Evolutionary conservation across 92 coral and sea anemone genomes (phyloP), one percentile per base, ranked within the genome.

Genomic region (Actinernus sp.): DNA sequence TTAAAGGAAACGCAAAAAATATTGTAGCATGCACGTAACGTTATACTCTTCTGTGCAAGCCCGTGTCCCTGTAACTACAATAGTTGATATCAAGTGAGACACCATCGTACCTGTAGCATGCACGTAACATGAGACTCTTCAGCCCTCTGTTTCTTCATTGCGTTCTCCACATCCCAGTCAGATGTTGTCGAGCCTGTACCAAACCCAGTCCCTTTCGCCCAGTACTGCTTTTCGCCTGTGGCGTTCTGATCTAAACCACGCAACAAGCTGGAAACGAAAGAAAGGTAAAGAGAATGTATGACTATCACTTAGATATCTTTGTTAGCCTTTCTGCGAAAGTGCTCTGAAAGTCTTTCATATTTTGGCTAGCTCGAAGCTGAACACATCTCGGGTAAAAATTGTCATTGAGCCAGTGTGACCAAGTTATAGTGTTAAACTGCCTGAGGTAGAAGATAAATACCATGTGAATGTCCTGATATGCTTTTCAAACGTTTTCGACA

Each of bases 141-240:
- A 28, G 97, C 89, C 25, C 83, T 81, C 70, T 94, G 98, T 72
- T 94, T 94, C 70, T 87, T 81, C 86, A 94, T 81, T 26, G 98
- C 98, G 55, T 94, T 97, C 63, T 94, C 98, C 4, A 94, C 88
- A 32, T 94, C 98, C 98, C 98, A 94, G 36, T 97, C 98, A 11
- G 98, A 94, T 3, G 98, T 78, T 2, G 98, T 94, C 12, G 98
- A 88, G 1, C 98, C 98, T 2, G 98, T 94, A 16, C 98, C 98
- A 55, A 94, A 94, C 17, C 98, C 98, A 10, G 98, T 94, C 18
- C 98, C 98, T 67, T 94, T 94, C 51, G 98, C 98, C 98, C 98
- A 94, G 81, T 94, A 94, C 39, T 92, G 96, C 53, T 93, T 94
- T 83, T 90, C 97, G 25, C 91, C 78, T 13, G 58, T 75, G 29